These are phyloP conservation scores for Phengaris alcon DNA, from an alignment of 2,888 invertebrate species.

Conservation along the genomic window DNA sequence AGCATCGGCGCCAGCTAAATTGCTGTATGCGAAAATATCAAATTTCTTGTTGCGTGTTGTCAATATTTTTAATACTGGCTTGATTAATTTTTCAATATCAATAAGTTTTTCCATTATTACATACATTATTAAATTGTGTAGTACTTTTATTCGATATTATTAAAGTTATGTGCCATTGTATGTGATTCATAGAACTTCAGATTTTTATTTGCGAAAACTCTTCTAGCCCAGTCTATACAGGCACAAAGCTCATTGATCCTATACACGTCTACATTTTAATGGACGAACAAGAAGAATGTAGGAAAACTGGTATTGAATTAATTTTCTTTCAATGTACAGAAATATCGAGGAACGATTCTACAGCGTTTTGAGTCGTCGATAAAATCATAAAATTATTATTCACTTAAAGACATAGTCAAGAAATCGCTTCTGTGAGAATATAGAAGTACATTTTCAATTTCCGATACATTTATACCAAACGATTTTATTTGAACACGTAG, in stretches of 20 bases:
- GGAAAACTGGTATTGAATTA: background rate
- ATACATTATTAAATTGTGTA: background rate
- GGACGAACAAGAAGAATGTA: background rate
- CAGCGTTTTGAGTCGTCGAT: slow-evolving; percentile 3
- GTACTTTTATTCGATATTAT: too few relatives aligned
- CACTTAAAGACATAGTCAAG: slow-evolving; percentile 16
- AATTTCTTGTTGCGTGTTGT: slow-evolving; percentile 21
- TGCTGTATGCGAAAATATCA: slow-evolving; percentile 21
- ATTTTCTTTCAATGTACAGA: background rate
- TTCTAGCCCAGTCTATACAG: too few relatives aligned
- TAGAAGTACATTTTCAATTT: slow-evolving; percentile 23
- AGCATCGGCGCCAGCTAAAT: slow-evolving; percentile 31
- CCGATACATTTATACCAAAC: slow-evolving; percentile 11
- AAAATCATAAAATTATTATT: slow-evolving; percentile 20
- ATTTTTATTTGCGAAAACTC: too few relatives aligned
- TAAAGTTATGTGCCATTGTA: too few relatives aligned
- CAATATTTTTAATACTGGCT: slow-evolving; percentile 20
- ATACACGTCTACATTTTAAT: background rate
- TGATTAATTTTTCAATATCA: slow-evolving; percentile 25
- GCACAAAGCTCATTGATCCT: background rate
- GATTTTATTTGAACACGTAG: slow-evolving; percentile 27
- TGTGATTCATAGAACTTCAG: too few relatives aligned
- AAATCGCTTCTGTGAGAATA: slow-evolving; percentile 12
- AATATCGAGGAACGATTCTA: background rate
- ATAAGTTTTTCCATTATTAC: background rate